A percentile compares a stretch with the other conserved stretches of the same genome.
Conservation (phyloP, 2,888 invertebrate genomes). For the Lycophotia porphyrea region DNA sequence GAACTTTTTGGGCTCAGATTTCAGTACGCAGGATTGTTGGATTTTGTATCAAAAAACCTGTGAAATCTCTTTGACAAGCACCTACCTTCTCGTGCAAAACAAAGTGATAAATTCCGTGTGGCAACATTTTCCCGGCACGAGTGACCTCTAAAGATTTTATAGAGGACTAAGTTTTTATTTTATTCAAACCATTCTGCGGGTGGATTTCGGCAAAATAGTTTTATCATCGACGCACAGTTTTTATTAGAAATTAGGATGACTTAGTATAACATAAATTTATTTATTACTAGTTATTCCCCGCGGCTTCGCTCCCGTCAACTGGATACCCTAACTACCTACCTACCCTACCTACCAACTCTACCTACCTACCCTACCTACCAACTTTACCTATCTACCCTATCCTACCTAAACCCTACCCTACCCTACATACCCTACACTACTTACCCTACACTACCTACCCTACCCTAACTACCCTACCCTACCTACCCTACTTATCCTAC, state of each 20-base stretch:
- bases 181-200: slow-evolving; percentile 26
- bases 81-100: slow-evolving; percentile 28
- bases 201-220: slow-evolving; percentile 23
- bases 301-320: too few species aligned
- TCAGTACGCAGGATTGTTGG: slow-evolving; percentile 31
- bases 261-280: slow-evolving; percentile 24
- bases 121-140: slow-evolving; percentile 7
- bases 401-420: too few species aligned
- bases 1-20: slow-evolving; percentile 40
- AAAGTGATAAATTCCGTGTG: slow-evolving; percentile 51
- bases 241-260: slow-evolving; percentile 9
- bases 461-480: too few species aligned
- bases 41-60: slow-evolving; percentile 24
- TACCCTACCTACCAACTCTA: too few species aligned
- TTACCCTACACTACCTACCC: too few species aligned
- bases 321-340: too few species aligned
- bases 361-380: too few species aligned
- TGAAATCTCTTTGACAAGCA: slow-evolving; percentile 38
- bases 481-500: too few species aligned
- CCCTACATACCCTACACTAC: too few species aligned
- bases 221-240: slow-evolving; percentile 22
- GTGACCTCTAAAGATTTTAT: slow-evolving; percentile 27
- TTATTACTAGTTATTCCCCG: too few species aligned
- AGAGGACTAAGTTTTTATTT: slow-evolving; percentile 32
- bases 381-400: too few species aligned